Conservation (phyloP, 2,113 vertebrate species). For the Urocitellus parryii region DNA sequence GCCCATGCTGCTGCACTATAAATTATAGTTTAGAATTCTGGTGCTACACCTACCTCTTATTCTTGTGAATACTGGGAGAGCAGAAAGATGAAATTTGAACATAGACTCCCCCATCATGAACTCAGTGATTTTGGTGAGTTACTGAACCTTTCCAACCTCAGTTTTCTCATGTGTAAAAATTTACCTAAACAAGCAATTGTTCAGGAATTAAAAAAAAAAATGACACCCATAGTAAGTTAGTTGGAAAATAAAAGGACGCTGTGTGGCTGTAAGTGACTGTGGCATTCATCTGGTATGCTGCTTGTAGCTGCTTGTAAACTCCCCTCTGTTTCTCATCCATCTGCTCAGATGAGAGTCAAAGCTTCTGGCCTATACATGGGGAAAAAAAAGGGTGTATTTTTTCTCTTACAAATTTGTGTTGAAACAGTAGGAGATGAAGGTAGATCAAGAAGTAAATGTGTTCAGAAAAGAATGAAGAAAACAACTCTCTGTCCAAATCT, state of each 20-base stretch:
- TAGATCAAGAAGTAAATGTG: background rate
- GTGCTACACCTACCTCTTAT: background rate
- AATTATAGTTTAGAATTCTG: background rate
- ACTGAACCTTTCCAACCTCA: background rate
- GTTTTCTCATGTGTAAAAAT: background rate
- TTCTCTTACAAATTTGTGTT: constrained; percentile 13
- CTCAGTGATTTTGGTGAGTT: background rate
- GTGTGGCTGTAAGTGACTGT: background rate
- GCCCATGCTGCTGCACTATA: background rate
- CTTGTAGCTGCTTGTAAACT: background rate
- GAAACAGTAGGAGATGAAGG: background rate
- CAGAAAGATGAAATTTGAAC: background rate
- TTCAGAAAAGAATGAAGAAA: constrained; percentile 5
- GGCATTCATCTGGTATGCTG: background rate
- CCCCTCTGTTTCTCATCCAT: background rate
- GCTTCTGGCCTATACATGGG: background rate
- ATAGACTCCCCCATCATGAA: background rate
- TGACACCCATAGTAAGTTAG: background rate
- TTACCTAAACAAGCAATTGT: background rate
- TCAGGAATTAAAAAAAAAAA: background rate
- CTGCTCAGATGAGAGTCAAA: background rate
- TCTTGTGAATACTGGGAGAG: background rate
- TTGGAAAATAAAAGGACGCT: background rate
- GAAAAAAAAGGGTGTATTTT: background rate
- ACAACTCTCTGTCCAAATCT: constrained; percentile 9